Percentiles rank a stretch among this genome's conserved stretches.
These are phyloP conservation scores for Xiphophorus maculatus DNA, from an alignment of 2,113 vertebrate genomes.

Conservation along the genomic window DNA sequence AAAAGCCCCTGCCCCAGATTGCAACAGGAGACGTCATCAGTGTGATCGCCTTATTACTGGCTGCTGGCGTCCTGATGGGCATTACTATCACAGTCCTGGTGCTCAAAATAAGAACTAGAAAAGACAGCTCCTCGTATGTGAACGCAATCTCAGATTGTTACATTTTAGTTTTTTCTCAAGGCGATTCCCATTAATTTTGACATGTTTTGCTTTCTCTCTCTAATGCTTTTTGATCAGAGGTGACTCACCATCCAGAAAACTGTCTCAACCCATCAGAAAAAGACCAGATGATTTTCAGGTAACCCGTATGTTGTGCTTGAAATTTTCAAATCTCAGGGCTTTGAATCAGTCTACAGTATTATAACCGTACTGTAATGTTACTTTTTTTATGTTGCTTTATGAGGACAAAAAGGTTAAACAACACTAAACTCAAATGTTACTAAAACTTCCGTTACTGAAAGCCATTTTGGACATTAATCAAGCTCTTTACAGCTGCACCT, in stretches of 20 bases:
- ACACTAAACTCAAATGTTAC: background rate
- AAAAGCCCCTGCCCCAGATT: slow-evolving; percentile 76
- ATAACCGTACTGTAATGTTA: background rate
- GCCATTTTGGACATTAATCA: background rate
- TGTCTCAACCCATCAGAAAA: slow-evolving; percentile 65
- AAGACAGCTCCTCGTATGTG: slow-evolving; percentile 74
- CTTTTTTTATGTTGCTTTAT: background rate
- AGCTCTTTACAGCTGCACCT: background rate
- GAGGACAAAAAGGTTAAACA: background rate
- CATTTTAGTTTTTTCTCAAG: background rate
- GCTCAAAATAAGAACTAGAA: slow-evolving; percentile 76
- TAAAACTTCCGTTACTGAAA: background rate
- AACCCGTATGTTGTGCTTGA: slow-evolving; percentile 5
- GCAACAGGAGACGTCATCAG: slow-evolving; percentile 76
- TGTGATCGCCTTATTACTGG: slow-evolving; percentile 77
- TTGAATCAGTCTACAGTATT: background rate
- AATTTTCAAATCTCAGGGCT: slow-evolving; percentile 2
- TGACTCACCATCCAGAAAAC: slow-evolving; percentile 65
- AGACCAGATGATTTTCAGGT: slow-evolving; percentile 75
- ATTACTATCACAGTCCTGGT: slow-evolving; percentile 78
- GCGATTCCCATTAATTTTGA: background rate
- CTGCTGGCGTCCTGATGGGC: slow-evolving; percentile 76
- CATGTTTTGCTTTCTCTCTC: background rate
- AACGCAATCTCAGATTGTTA: background rate
- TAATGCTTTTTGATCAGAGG: slow-evolving; percentile 40